Conservation (phyloP, 2,113 vertebrate genomes). For the Gopherus flavomarginatus region DNA sequence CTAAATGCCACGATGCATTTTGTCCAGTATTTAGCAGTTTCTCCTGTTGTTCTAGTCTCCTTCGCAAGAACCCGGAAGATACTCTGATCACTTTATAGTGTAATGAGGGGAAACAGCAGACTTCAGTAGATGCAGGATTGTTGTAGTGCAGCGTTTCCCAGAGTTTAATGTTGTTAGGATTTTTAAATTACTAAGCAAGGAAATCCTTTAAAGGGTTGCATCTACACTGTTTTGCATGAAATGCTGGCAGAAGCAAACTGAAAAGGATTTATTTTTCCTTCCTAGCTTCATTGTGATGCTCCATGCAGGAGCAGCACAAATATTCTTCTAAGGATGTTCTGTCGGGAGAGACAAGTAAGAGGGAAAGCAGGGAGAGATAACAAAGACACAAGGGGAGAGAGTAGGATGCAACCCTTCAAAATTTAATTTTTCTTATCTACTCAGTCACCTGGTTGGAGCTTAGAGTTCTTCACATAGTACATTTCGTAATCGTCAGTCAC, state of each 20-base stretch:
- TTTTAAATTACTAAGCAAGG: not conserved
- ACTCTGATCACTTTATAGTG: accelerated
- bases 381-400: not conserved
- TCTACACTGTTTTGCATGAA: not conserved
- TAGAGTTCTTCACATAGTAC: not conserved
- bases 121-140: not conserved
- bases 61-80: accelerated
- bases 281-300: not conserved
- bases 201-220: accelerated
- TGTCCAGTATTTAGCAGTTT: accelerated
- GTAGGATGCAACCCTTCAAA: not conserved
- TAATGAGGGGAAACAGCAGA: not conserved
- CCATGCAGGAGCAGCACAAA: not conserved
- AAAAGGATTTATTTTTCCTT: not conserved
- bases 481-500: not conserved
- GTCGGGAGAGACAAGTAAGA: not conserved
- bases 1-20: not conserved
- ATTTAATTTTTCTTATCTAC: accelerated
- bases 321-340: not conserved
- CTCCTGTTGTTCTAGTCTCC: not conserved
- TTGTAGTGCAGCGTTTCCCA: not conserved
- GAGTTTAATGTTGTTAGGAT: not conserved
- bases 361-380: not conserved
- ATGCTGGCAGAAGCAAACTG: not conserved
- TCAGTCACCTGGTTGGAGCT: not conserved